phyloP scores from a whole-genome alignment of 2,888 invertebrate genomes.

The Physocephala rufipes region DNA sequence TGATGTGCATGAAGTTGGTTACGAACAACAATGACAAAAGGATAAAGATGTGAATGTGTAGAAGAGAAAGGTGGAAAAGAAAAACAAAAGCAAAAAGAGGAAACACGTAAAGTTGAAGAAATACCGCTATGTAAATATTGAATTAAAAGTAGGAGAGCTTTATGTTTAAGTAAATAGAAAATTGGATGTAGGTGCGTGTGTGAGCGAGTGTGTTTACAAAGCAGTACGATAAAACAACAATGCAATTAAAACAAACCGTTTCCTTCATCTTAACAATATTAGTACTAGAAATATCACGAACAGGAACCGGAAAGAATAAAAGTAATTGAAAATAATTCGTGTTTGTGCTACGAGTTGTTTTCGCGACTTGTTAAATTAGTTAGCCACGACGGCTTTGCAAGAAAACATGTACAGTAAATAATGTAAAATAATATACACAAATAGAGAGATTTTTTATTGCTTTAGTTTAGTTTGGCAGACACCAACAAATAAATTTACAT shows the following conservation, averaged over 20 bases:
- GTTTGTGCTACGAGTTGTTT: not conserved
- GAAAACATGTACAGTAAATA: not conserved
- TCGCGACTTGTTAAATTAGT: not conserved
- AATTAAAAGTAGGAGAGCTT: not conserved
- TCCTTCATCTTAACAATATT: no score
- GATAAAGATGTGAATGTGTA: not conserved
- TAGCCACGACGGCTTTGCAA: not conserved
- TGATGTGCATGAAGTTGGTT: not conserved
- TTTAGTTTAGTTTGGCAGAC: no score
- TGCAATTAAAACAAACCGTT: no score
- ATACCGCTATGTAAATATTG: not conserved
- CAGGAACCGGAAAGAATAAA: no score
- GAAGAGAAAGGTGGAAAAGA: not conserved
- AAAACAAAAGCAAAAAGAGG: not conserved
- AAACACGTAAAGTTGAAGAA: not conserved
- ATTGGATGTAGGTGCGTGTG: not conserved
- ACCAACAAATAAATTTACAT: conserved; percentile 11
- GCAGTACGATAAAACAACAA: no score
- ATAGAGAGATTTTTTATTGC: no score
- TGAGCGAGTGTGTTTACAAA: not conserved
- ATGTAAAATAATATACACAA: no score
- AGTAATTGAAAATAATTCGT: not conserved
- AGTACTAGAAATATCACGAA: no score
- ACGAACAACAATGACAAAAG: not conserved
- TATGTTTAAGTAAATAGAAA: not conserved